Conservation (phyloP, 2,113 vertebrate genomes). For the Gracilinanus agilis region DNA sequence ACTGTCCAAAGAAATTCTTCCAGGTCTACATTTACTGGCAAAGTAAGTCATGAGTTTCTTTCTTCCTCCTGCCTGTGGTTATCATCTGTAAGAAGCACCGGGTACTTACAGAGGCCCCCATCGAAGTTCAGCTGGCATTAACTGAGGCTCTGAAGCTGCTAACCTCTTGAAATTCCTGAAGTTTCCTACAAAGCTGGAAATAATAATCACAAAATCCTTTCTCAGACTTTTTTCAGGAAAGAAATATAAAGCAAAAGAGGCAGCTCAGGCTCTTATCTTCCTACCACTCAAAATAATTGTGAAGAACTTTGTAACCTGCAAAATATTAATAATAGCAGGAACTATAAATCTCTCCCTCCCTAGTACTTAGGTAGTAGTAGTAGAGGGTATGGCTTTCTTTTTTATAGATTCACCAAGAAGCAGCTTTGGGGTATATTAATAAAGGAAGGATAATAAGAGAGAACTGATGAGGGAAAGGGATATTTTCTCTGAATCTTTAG, state of each 20-base stretch:
- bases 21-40: not conserved
- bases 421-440: too few species aligned
- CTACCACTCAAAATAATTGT: too few species aligned
- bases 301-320: too few species aligned
- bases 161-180: not conserved
- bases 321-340: too few species aligned
- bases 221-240: not conserved
- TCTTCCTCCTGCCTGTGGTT: not conserved
- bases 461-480: too few species aligned
- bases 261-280: not conserved
- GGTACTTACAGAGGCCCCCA: not conserved
- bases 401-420: too few species aligned
- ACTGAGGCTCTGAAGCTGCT: not conserved
- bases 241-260: not conserved
- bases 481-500: too few species aligned
- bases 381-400: too few species aligned
- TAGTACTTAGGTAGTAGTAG: too few species aligned
- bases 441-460: too few species aligned
- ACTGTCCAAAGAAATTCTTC: not conserved
- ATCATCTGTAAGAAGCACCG: not conserved
- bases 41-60: not conserved
- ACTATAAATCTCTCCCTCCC: too few species aligned
- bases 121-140: not conserved
- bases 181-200: not conserved
- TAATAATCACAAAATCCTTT: not conserved